Percentiles rank a stretch among this genome's conserved stretches.
Evolutionary conservation across 2,888 invertebrate genomes (phyloP).

Genomic region (Caenorhabditis sp.): DNA sequence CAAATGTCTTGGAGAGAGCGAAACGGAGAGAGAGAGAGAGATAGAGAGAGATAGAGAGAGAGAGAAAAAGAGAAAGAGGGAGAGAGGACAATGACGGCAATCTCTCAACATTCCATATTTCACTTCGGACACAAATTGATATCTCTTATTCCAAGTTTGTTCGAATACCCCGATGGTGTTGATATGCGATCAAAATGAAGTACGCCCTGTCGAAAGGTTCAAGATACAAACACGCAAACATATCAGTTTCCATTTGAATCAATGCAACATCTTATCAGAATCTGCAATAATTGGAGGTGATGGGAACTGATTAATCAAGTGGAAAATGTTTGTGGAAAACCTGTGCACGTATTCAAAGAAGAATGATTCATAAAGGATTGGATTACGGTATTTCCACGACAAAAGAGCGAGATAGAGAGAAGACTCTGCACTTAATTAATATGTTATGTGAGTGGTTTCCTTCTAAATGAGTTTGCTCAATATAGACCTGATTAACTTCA

Average conservation of each 20-base stretch:
- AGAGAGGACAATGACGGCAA: neutral
- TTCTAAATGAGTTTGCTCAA: too few relatives aligned
- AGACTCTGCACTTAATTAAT: conserved; percentile 1
- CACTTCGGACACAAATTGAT: conserved; percentile 13
- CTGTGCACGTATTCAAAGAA: too few relatives aligned
- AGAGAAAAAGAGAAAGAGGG: too few relatives aligned
- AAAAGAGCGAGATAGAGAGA: neutral
- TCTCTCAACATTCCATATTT: conserved; percentile 19
- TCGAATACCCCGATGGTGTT: too few relatives aligned
- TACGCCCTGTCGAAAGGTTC: neutral
- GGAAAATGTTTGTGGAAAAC: conserved; percentile 36
- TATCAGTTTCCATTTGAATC: conserved; percentile 26
- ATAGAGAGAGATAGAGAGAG: too few relatives aligned
- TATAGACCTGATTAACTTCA: too few relatives aligned
- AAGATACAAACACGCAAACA: conserved; percentile 9
- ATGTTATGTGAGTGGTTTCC: neutral
- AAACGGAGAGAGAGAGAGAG: too few relatives aligned
- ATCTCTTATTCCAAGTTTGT: neutral
- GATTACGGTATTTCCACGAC: too few relatives aligned
- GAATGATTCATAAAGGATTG: too few relatives aligned
- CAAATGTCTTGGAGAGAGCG: too few relatives aligned
- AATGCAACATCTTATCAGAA: neutral
- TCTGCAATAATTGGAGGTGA: neutral
- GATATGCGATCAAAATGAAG: too few relatives aligned
- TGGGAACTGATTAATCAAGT: conserved; percentile 37